phyloP scores from a whole-genome alignment of 2,888 invertebrate species.

The Liodrosophila aerea region DNA sequence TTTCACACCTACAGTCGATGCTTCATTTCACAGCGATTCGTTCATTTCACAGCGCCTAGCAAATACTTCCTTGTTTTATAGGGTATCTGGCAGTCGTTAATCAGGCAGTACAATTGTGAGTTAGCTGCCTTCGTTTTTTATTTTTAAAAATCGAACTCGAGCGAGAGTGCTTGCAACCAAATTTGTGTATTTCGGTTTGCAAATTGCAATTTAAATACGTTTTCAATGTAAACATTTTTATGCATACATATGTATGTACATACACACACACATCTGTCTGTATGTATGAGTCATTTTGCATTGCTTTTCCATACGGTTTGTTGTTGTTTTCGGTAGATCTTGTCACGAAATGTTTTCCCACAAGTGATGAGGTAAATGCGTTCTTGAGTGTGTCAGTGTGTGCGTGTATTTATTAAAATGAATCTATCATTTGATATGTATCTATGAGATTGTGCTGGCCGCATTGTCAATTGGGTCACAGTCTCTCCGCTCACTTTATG shows the following conservation, averaged over 20 bases:
- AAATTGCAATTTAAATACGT: slow-evolving; percentile 62
- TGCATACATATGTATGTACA: slow-evolving; percentile 3
- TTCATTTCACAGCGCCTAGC: too few relatives aligned
- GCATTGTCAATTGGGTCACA: slow-evolving; percentile 48
- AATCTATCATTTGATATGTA: slow-evolving; percentile 9
- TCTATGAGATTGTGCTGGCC: too few relatives aligned
- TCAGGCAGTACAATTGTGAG: not conserved
- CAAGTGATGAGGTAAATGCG: slow-evolving; percentile 37
- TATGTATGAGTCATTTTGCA: slow-evolving; percentile 43
- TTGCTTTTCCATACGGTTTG: slow-evolving; percentile 9
- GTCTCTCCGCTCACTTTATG: slow-evolving; percentile 33
- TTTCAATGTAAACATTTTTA: slow-evolving; percentile 51
- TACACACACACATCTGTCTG: not conserved
- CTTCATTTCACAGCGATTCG: too few relatives aligned
- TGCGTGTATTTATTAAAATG: slow-evolving; percentile 8
- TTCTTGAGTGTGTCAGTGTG: slow-evolving; percentile 41
- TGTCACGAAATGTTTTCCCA: slow-evolving; percentile 67
- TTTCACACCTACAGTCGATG: too few relatives aligned
- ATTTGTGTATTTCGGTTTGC: slow-evolving; percentile 33
- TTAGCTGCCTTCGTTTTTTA: slow-evolving; percentile 33
- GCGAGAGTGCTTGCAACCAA: slow-evolving; percentile 47
- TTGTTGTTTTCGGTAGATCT: slow-evolving; percentile 48
- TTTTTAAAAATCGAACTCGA: slow-evolving; percentile 52
- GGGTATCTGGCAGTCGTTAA: slow-evolving; percentile 27
- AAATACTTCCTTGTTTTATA: slow-evolving; percentile 5